These are phyloP conservation scores for Glaucopsyche alexis DNA, from an alignment of 2,888 invertebrate genomes.

Conservation along the genomic window DNA sequence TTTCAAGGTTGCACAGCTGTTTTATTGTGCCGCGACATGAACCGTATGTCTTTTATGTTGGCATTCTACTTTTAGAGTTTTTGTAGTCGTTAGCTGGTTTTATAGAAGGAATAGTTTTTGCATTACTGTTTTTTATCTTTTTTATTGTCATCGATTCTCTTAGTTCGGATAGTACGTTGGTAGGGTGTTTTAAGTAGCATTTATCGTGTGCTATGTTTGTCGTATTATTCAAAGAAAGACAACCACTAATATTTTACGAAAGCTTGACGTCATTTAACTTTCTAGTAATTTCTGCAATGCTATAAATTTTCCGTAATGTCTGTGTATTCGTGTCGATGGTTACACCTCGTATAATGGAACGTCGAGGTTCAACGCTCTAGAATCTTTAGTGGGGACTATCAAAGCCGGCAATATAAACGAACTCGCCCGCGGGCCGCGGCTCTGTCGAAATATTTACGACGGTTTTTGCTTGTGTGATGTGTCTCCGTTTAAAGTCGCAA, in stretches of 20 bases:
- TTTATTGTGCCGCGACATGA: conserved; percentile 6
- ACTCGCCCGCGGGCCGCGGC: conserved; percentile 63
- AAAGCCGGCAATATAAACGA: conserved; percentile 64
- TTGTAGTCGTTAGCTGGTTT: conserved; percentile 34
- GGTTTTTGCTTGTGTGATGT: conserved; percentile 57
- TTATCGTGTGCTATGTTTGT: neutral
- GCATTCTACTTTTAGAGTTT: conserved; percentile 20
- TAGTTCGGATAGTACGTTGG: neutral
- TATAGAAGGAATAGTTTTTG: conserved; percentile 1
- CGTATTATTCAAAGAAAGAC: neutral
- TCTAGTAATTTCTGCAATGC: neutral
- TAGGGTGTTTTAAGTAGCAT: neutral
- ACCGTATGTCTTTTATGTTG: conserved; percentile 24
- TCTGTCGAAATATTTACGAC: conserved; percentile 69
- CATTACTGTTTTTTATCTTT: neutral
- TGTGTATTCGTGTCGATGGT: conserved; percentile 20
- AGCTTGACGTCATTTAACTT: neutral
- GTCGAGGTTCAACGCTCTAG: conserved; percentile 65
- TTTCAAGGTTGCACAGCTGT: conserved; percentile 40
- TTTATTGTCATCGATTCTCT: neutral
- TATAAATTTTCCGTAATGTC: conserved; percentile 19
- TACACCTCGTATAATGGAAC: conserved; percentile 29
- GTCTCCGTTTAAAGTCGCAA: conserved; percentile 47
- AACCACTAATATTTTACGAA: neutral
- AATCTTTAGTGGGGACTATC: conserved; percentile 59